Base-by-base conservation (phyloP, 2,888 invertebrate genomes). In the Machimus atricapillus region DNA sequence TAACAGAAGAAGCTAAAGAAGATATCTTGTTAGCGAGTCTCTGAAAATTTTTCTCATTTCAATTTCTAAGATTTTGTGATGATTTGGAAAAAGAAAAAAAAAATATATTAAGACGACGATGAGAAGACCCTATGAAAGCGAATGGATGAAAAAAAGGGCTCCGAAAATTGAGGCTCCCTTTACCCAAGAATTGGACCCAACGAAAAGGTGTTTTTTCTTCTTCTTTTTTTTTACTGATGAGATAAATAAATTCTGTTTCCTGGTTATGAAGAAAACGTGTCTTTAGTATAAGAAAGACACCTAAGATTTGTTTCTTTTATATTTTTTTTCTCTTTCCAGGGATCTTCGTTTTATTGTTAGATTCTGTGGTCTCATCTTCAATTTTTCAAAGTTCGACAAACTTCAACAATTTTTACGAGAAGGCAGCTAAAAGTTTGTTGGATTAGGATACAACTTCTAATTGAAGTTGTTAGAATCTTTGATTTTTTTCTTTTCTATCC, bases 1-100 rank as follows among this genome's bases (percentile, higher is more conserved):
- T 23, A 46, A 23, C 16, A 37, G 37, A 82, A 58, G 37, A 40
- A 27, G n/a, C 31, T 12, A 56, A 52, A 37, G 78, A 78, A 81
- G 82, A 82, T 82, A 82, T 66, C 82, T 82, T 66, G 82, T 82
- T 82, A 82, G 82, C 82, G 82, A 14, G 52, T 66, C n/a, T 82
- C 37, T 37, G 58, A 58, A 19, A 52, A 31, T 40, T 81, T 9
- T 82, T 66, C 82, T 66, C 52, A 82, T 58, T 82, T 66, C 52
- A 82, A 19, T 82, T 34, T 66, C 82, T 46, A 81, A 78, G 78
- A 27, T 43, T 78, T 46, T 76, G n/a, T 78, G 78, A 46, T 78
- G 78, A 78, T 78, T 78, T 77, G 7, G 16, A 78, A 78, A 46
- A 78, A 43, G 6, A 46, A 40, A 12, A 23, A 0, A 43, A 46